These are phyloP conservation scores for Mastigias papua DNA, from an alignment of 30 jellyfish, hydroid and myxozoan species.

Conservation along the genomic window DNA sequence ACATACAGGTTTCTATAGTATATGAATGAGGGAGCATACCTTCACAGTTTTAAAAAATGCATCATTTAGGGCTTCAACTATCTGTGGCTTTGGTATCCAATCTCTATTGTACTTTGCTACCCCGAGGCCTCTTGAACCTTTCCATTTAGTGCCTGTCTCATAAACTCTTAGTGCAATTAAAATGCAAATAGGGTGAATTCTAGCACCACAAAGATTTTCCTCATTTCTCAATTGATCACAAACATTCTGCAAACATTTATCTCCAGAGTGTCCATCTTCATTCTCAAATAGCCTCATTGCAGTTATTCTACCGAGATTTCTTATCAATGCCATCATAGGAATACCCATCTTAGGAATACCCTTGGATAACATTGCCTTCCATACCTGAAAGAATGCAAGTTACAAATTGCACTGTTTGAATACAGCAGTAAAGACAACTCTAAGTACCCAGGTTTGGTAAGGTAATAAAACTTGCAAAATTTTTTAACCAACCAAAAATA, in stretches of 20 bases:
- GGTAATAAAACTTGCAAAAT: too few relatives aligned
- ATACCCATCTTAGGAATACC: slow-evolving; percentile 58
- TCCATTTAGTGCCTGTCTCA: slow-evolving; percentile 41
- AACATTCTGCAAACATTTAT: slow-evolving; percentile 3
- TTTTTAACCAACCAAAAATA: too few relatives aligned
- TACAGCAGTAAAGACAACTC: too few relatives aligned
- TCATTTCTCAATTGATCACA: slow-evolving; percentile 29
- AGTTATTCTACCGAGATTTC: slow-evolving; percentile 72
- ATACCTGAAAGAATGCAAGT: slow-evolving; percentile 35
- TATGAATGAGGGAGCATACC: too few relatives aligned
- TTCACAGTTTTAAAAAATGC: slow-evolving; percentile 62
- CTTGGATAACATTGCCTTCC: slow-evolving; percentile 36
- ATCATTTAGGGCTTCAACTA: slow-evolving; percentile 35
- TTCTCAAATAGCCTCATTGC: slow-evolving; percentile 54
- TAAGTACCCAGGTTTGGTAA: too few relatives aligned
- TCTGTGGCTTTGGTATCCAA: slow-evolving; percentile 36
- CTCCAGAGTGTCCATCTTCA: slow-evolving; percentile 16
- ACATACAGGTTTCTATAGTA: too few relatives aligned
- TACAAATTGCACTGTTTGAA: not conserved
- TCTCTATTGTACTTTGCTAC: not conserved
- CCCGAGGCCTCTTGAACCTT: slow-evolving; percentile 16
- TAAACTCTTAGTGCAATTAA: slow-evolving; percentile 55
- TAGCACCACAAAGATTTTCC: slow-evolving; percentile 38
- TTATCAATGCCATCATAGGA: slow-evolving; percentile 72
- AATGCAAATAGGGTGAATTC: slow-evolving; percentile 68